These are phyloP conservation scores for Blastobasis lacticolella DNA, from an alignment of 2,888 invertebrate genomes.

Conservation along the genomic window DNA sequence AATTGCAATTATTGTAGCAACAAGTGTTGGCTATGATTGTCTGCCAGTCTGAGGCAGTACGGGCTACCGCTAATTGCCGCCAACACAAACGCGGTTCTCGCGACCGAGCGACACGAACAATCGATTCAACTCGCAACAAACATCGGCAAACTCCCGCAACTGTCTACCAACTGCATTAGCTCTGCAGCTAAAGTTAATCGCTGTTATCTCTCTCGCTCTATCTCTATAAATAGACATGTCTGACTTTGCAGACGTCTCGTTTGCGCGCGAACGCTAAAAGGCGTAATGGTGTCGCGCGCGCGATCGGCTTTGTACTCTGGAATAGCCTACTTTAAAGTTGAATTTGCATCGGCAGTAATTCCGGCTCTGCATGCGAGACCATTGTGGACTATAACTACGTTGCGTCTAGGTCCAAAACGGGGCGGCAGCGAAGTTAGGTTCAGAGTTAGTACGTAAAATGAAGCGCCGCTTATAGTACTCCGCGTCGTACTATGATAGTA, in stretches of 20 bases:
- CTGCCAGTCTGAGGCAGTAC: too few relatives aligned
- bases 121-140: slow-evolving; percentile 30
- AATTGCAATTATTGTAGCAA: too few relatives aligned
- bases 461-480: slow-evolving; percentile 66
- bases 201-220: slow-evolving; percentile 18
- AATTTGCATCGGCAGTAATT: slow-evolving; percentile 11
- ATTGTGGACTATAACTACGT: background rate
- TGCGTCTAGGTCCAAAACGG: slow-evolving; percentile 20
- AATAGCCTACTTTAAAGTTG: slow-evolving; percentile 20
- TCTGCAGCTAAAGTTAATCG: slow-evolving; percentile 44
- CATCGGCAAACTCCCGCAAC: slow-evolving; percentile 25
- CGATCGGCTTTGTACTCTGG: too few relatives aligned
- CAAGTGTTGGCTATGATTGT: too few relatives aligned
- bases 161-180: slow-evolving; percentile 32
- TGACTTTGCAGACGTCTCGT: slow-evolving; percentile 58
- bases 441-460: slow-evolving; percentile 58
- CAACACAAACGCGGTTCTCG: background rate
- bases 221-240: slow-evolving; percentile 64
- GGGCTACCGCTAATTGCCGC: too few relatives aligned
- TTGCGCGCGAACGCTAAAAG: slow-evolving; percentile 12
- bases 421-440: slow-evolving; percentile 32
- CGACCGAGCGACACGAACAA: slow-evolving; percentile 29
- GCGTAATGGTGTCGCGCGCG: too few relatives aligned
- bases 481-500: slow-evolving; percentile 62
- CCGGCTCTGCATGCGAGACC: background rate